A percentile compares a stretch with the other conserved stretches of the same genome.
These are phyloP conservation scores for Barypeithes pellucidus DNA, from an alignment of 2,888 invertebrate species.

Conservation along the genomic window DNA sequence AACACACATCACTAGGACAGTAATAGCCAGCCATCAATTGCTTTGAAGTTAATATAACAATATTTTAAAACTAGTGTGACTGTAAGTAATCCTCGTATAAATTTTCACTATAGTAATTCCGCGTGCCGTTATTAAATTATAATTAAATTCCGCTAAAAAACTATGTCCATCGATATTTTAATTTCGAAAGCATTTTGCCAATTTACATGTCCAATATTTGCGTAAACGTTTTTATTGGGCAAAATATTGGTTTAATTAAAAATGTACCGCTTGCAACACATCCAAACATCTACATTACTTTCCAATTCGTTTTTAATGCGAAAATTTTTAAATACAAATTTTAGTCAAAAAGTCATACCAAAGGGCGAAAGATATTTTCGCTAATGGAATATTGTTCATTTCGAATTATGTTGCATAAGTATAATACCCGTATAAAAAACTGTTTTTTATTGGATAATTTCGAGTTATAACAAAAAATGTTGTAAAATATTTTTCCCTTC, in stretches of 20 bases:
- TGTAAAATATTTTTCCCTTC: too few relatives aligned
- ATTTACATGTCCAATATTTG: conserved; percentile 41
- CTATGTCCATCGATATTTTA: conserved; percentile 27
- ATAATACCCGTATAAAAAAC: too few relatives aligned
- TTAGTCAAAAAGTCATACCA: neutral
- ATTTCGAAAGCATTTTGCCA: conserved; percentile 34
- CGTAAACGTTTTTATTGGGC: conserved; percentile 32
- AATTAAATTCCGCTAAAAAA: conserved; percentile 52
- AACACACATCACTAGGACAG: too few relatives aligned
- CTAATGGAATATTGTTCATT: too few relatives aligned
- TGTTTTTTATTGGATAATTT: too few relatives aligned
- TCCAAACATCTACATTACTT: conserved; percentile 27
- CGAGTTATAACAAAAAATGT: too few relatives aligned
- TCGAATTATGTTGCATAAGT: too few relatives aligned
- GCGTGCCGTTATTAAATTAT: conserved; percentile 48
- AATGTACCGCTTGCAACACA: conserved; percentile 30
- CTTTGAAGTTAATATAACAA: too few relatives aligned
- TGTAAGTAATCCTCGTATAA: too few relatives aligned
- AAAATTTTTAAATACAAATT: conserved; percentile 10
- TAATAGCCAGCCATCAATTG: too few relatives aligned
- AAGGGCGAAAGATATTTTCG: neutral
- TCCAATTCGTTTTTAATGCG: conserved; percentile 14
- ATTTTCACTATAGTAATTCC: conserved; percentile 48
- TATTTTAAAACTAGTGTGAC: too few relatives aligned
- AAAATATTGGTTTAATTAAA: conserved; percentile 40